These are phyloP conservation scores for Datnioides undecimradiatus DNA, from an alignment of 2,113 vertebrate genomes.

Conservation along the genomic window DNA sequence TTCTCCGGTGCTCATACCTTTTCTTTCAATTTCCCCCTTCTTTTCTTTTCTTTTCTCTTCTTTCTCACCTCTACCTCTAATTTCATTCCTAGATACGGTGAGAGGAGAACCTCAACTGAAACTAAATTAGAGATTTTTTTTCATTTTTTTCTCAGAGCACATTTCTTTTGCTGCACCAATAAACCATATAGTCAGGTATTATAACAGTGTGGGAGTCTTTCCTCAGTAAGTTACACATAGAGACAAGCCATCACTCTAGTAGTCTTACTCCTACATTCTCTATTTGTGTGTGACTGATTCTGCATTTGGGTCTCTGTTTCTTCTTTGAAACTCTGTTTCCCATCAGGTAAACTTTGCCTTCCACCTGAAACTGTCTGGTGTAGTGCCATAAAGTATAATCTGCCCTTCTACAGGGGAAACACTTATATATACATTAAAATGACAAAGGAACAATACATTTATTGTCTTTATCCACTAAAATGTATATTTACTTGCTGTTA, in stretches of 20 bases:
- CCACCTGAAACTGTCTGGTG: not conserved
- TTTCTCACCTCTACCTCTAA: constrained; percentile 35
- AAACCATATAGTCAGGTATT: constrained; percentile 19
- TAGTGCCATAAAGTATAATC: not conserved
- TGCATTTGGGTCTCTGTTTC: not conserved
- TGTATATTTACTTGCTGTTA: not conserved
- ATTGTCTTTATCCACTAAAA: not conserved
- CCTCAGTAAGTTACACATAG: not conserved
- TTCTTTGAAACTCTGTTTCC: not conserved
- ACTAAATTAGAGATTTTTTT: constrained; percentile 33
- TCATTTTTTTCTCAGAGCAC: not conserved
- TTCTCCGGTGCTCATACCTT: not conserved
- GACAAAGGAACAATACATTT: not conserved
- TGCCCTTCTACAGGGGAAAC: not conserved
- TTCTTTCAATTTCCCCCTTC: constrained; percentile 11
- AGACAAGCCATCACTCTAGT: constrained; percentile 18
- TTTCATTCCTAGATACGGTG: constrained; percentile 24
- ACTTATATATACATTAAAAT: not conserved
- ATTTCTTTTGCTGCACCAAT: constrained; percentile 35
- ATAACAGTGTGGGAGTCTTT: constrained; percentile 17
- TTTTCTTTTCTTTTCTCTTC: constrained; percentile 3
- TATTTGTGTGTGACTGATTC: not conserved
- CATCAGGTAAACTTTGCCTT: not conserved
- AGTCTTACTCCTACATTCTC: not conserved
- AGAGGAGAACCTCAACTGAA: constrained; percentile 37